Percentiles rank a stretch among this genome's conserved stretches.
Evolutionary conservation across 1,140 invertebrate genomes (phyloP).

Genomic region (Danaus melanippus): DNA sequence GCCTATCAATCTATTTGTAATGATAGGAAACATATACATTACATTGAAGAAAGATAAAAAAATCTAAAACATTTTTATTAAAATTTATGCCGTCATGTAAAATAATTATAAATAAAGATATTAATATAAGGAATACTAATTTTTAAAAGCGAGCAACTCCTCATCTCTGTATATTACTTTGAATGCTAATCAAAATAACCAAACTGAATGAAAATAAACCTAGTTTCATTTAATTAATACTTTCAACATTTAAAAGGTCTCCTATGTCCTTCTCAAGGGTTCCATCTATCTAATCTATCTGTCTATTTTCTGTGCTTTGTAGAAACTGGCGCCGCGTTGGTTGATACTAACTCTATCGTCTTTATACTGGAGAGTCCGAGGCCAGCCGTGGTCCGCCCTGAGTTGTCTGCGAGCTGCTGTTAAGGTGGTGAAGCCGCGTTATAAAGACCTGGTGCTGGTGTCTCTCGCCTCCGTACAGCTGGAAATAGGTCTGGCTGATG

Average conservation of each 20-base stretch:
- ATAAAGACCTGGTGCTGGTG: conserved; percentile 75
- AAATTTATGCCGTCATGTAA: conserved; percentile 5
- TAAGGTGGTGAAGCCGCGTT: conserved; percentile 56
- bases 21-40: no score
- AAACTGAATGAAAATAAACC: no score
- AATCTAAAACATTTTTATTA: neutral
- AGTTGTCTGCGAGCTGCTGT: conserved; percentile 76
- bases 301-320: conserved; percentile 27
- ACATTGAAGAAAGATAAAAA: conserved; percentile 1
- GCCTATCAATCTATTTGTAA: no score
- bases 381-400: conserved; percentile 75
- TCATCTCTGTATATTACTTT: neutral
- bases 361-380: conserved; percentile 79
- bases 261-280: no score
- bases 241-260: no score
- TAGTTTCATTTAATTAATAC: no score
- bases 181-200: no score
- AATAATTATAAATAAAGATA: no score
- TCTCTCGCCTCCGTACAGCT: conserved; percentile 77
- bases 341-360: conserved; percentile 76
- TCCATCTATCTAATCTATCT: no score
- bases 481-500: conserved; percentile 77
- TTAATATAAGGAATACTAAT: neutral
- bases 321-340: conserved; percentile 80
- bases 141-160: no score